Base-by-base conservation (phyloP, 1,140 invertebrate species). In the Nasonia vitripennis region DNA sequence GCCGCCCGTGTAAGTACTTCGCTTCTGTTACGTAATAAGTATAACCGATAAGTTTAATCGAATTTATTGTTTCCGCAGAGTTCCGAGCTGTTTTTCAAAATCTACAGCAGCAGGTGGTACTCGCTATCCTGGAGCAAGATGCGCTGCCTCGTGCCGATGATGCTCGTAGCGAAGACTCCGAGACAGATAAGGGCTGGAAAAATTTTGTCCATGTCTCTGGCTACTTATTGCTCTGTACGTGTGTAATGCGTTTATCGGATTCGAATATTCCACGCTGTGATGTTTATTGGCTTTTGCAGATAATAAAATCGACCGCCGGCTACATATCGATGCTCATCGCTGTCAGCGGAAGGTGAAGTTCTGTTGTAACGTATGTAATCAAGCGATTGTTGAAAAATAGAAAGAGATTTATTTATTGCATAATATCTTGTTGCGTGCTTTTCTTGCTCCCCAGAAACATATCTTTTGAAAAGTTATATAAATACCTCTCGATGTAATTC, bases 281-380 rank as follows among this genome's bases (percentile, higher is more conserved):
- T 31, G 27, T 23, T 23, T 23, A 14, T 0, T 71, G 34, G 34
- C 34, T 71, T 71, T 71, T 71, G n/a, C 45, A 78, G 48, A n/a
- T 51, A 20, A 23, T 78, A 4, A 78, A 78, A 78, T 78, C 77
- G 23, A 78, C 77, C 2, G n/a, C 45, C n/a, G 45, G 77, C 2
- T 78, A 78, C 45, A 78, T 78, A n/a, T 78, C 77, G 7, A 55
- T 78, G 41, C 48, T 78, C 2, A 20, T 78, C 51, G 77, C 77
- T 51, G 48, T 78, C 0, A 78, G 48, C 23, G 20, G 7, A 48
- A 55, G 48, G 51, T 78, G 48, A 67, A 78, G 17, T 41, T 75
- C 34, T 37, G 34, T 37, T 37, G 5, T 2, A 37, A 37, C 34
- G 1, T 27, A 34, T 37, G 34, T 37, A 37, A 37, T 37, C 5